These are phyloP conservation scores for Ommatoiulus sabulosus DNA, from an alignment of 2,888 invertebrate genomes.

Conservation along the genomic window DNA sequence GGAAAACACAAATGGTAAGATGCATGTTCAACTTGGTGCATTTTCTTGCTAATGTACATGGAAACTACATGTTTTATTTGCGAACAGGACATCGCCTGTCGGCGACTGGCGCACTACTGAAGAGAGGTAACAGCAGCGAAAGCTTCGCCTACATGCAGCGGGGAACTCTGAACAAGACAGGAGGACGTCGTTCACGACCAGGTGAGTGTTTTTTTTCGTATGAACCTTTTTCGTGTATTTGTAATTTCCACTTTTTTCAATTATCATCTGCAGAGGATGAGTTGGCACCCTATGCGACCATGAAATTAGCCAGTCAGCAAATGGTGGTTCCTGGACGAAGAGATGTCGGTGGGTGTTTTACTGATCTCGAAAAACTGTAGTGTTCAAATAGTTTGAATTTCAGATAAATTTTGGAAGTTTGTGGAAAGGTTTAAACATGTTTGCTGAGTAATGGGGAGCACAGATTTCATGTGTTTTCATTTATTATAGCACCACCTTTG, in stretches of 20 bases:
- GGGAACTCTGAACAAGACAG: constrained; percentile 39
- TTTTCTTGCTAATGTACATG: background rate
- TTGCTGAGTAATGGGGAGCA: too few relatives aligned
- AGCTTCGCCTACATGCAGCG: constrained; percentile 56
- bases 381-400: too few relatives aligned
- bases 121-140: constrained; percentile 51
- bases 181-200: background rate
- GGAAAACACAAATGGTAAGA: constrained; percentile 25
- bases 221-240: too few relatives aligned
- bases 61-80: background rate
- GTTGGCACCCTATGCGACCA: constrained; percentile 56
- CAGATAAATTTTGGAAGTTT: too few relatives aligned
- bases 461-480: too few relatives aligned
- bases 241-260: too few relatives aligned
- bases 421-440: too few relatives aligned
- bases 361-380: too few relatives aligned
- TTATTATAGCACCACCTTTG: constrained; percentile 47
- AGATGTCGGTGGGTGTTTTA: constrained; percentile 4
- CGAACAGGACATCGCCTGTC: constrained; percentile 50
- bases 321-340: background rate
- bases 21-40: background rate
- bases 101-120: background rate
- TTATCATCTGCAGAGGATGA: constrained; percentile 50
- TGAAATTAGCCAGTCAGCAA: constrained; percentile 54
- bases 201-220: too few relatives aligned